Evolutionary conservation across 1,140 invertebrate species (phyloP).

Genomic region (Vanessa tameamea): DNA sequence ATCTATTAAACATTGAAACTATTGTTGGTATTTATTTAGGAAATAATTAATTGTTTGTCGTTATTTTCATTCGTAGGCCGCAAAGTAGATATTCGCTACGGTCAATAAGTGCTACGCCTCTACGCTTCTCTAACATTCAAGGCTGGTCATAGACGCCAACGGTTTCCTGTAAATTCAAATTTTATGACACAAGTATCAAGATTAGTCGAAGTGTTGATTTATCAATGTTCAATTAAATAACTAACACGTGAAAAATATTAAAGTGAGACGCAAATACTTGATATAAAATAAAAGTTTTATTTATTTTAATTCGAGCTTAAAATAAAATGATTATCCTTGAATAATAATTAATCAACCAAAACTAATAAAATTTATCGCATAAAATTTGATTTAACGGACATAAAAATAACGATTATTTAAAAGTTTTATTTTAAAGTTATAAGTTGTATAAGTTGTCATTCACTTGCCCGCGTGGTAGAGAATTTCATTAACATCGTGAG

Average conservation of each 20-base stretch:
- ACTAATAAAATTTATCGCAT: too few species aligned
- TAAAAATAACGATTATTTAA: not conserved
- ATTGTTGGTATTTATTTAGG: too few species aligned
- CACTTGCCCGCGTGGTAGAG: not conserved
- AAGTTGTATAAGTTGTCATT: conserved; percentile 4
- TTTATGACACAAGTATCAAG: not conserved
- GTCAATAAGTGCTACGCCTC: not conserved
- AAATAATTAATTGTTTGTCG: too few species aligned
- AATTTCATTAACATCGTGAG: not conserved
- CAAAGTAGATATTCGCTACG: not conserved
- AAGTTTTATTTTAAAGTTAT: conserved; percentile 1
- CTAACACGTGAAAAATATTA: not conserved
- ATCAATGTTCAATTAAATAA: not conserved
- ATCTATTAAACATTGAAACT: too few species aligned
- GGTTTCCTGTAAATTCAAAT: not conserved
- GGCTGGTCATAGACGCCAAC: not conserved
- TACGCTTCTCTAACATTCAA: not conserved
- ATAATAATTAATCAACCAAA: too few species aligned
- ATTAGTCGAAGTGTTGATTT: too few species aligned
- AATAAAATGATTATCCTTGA: too few species aligned
- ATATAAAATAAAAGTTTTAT: too few species aligned
- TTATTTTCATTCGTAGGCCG: not conserved
- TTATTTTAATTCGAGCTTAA: too few species aligned
- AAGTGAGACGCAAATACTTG: not conserved
- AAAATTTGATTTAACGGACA: not conserved